Evolutionary conservation across 2,797 vertebrate genomes (phyloP), one percentile per base, ranked within the genome.

Genomic region (Betta splendens): DNA sequence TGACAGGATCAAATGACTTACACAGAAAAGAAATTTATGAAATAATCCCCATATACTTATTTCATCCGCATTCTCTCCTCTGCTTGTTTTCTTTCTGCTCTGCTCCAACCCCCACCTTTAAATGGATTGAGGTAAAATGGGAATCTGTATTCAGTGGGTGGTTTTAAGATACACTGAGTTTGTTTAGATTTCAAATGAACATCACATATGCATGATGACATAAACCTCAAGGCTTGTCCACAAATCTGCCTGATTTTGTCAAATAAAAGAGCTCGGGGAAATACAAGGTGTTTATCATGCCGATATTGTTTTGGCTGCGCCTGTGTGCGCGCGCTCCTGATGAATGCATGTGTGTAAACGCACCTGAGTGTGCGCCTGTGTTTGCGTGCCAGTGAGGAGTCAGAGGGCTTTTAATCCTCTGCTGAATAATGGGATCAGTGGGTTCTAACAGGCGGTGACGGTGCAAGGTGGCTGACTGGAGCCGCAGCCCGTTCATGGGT

Each of bases 1-100:
- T 90, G 84, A 89, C 80, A 78, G 88, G 84, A 91, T 92, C 89
- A 90, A 89, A 91, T 90, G 87, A 84, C 85, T 88, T 83, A 77
- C 76, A 77, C 81, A 79, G 83, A 84, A 79, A 88, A 83, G 83
- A 86, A 89, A 88, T 85, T 90, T 90, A 90, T 86, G 86, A 91
- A 92, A 90, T 92, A 90, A 92, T 91, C 88, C 89, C 73, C 52
- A 70, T 33, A 79, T 89, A 85, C 81, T 85, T 82, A 91, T 91
- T 91, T 90, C 81, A 85, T 84, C 81, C 85, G 69, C 78, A 84
- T 79, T 77, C 77, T 74, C 54, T 62, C 54, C 53, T 72, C 50
- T 63, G 64, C 79, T 75, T 40, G 38, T 75, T 75, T 67, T 49
- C 59, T 70, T 61, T 42, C 53, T 25, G 60, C 52, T 69, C 75